A percentile compares a stretch with the other conserved stretches of the same genome.
Conservation (phyloP, 2,888 invertebrate genomes). For the Mayetiola destructor region DNA sequence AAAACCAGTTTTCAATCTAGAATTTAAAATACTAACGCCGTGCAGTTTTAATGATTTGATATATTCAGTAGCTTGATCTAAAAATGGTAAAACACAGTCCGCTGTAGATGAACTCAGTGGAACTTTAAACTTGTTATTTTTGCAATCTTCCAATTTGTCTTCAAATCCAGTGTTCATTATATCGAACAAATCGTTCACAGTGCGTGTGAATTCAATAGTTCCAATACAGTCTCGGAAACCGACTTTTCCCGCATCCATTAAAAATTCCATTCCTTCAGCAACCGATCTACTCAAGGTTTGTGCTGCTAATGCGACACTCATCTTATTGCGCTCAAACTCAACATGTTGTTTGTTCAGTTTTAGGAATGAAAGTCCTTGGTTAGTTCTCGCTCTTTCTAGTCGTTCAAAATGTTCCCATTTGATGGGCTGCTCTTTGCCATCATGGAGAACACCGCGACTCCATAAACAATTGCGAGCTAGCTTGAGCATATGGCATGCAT, state of each 20-base stretch:
- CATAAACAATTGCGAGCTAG: neutral
- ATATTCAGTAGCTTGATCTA: neutral
- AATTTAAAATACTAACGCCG: neutral
- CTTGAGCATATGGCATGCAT: neutral
- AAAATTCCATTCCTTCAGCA: neutral
- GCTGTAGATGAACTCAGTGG: neutral
- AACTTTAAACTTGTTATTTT: neutral
- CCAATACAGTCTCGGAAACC: neutral
- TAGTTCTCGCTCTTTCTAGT: neutral
- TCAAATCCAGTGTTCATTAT: neutral
- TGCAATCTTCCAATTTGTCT: no score
- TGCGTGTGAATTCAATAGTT: neutral
- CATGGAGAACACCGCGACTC: neutral
- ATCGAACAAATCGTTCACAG: neutral
- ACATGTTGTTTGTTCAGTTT: neutral
- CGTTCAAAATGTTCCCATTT: neutral
- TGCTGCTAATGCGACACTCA: neutral
- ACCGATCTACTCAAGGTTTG: neutral
- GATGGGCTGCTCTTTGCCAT: neutral
- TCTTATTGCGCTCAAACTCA: neutral
- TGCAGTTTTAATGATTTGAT: neutral
- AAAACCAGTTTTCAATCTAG: neutral
- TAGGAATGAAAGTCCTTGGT: neutral
- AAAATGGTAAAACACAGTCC: neutral
- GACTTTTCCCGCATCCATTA: neutral